These are phyloP conservation scores for Notamacropus eugenii DNA, from an alignment of 2,797 vertebrate genomes.

Conservation along the genomic window DNA sequence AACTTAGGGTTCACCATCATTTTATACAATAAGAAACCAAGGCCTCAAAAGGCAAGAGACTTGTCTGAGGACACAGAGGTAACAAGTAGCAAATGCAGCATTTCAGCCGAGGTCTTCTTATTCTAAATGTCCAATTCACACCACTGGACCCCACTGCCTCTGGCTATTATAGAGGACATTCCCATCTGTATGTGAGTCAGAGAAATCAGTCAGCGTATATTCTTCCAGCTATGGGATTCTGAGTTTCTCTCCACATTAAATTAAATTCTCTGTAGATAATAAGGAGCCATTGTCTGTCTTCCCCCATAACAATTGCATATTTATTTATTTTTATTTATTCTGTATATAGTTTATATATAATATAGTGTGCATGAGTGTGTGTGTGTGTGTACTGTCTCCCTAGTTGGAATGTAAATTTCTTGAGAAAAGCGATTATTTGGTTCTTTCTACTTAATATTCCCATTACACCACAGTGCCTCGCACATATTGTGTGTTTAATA, in stretches of 20 bases:
- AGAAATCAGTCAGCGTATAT: not conserved
- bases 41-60: accelerated
- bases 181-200: not conserved
- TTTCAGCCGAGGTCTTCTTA: not conserved
- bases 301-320: not conserved
- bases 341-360: not conserved
- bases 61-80: not conserved
- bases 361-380: too few species aligned
- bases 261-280: not conserved
- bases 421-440: not conserved
- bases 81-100: not conserved
- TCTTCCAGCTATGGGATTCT: not conserved
- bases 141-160: not conserved
- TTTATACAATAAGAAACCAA: not conserved
- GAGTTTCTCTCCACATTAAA: too few species aligned
- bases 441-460: not conserved
- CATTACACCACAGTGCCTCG: not conserved
- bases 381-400: not conserved
- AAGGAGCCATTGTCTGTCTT: not conserved
- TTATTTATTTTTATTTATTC: not conserved
- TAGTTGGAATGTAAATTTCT: not conserved
- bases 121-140: not conserved
- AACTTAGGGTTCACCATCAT: not conserved
- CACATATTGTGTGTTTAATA: not conserved
- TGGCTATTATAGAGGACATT: not conserved